A percentile compares a stretch with the other conserved stretches of the same genome.
Conservation (phyloP, 23 tunicate species). For the Halocynthia aurantium region DNA sequence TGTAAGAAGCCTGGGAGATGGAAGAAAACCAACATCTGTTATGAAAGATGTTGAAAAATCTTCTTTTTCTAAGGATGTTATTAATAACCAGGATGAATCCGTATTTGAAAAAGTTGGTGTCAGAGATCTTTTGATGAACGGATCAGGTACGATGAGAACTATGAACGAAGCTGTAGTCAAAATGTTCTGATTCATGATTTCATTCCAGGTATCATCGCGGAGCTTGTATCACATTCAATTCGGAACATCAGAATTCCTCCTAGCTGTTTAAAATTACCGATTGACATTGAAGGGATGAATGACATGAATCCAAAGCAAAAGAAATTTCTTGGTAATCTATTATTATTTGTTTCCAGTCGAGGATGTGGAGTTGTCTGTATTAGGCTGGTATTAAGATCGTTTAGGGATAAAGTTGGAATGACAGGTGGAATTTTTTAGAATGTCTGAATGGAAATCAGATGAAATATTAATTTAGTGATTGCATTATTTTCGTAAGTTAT, state of each 20-base stretch:
- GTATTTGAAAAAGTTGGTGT: conserved; percentile 17
- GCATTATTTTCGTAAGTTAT: background rate
- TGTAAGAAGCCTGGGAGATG: background rate
- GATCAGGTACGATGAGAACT: conserved; percentile 34
- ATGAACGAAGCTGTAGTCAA: background rate
- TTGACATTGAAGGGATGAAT: background rate
- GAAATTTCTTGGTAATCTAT: too few relatives aligned
- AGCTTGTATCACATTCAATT: conserved; percentile 30
- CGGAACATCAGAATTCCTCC: conserved; percentile 28
- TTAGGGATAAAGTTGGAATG: too few relatives aligned
- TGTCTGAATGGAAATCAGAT: too few relatives aligned
- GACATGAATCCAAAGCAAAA: too few relatives aligned
- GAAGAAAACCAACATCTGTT: background rate
- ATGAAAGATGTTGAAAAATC: conserved; percentile 9
- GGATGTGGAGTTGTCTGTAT: too few relatives aligned
- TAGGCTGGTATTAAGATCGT: too few relatives aligned
- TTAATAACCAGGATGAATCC: background rate
- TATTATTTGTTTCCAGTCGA: too few relatives aligned
- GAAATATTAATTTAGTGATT: too few relatives aligned
- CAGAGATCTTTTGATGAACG: conserved; percentile 47
- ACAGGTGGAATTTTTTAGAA: too few relatives aligned
- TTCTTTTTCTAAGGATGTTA: too few relatives aligned
- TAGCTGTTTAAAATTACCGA: background rate
- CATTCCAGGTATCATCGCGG: conserved; percentile 40
- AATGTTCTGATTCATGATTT: background rate